Evolutionary conservation across 2,113 vertebrate genomes (phyloP), one percentile per base, ranked within the genome.

Genomic region (Ellobius talpinus): DNA sequence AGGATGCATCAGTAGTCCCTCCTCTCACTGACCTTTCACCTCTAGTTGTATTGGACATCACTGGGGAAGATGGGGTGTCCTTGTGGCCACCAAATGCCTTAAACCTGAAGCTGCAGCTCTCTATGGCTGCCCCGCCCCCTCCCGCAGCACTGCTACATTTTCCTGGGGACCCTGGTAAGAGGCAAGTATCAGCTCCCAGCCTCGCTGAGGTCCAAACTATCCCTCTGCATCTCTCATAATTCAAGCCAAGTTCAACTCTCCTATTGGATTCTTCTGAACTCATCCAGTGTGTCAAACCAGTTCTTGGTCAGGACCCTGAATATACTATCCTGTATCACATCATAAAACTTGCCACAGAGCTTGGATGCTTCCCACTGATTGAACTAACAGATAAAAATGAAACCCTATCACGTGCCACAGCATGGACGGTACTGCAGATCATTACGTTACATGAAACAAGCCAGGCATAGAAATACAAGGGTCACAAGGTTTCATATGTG

Each of bases 171-270:
- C 16, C 4, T 11, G 58, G 31, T 29, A 47, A 2, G 8, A 72
- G 63, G 12, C 33, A 7, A 39, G 6, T 8, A 14, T 55, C 45
- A 19, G 5, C 77, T 72, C 65, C 24, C 26, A 47, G 72, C 23
- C 29, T 52, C 50, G 1, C 0, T 13, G 81, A 10, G 24, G 7
- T 4, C 63, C 0, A 10, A 2, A 16, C 26, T 21, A 3, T 31
- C 39, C 33, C 47, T 21, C 21, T 24, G 96, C 13, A 24, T 11
- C n/a, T 72, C 78, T 85, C 45, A 8, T 1, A 42, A 36, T 45
- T 16, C 42, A 76, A 42, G 50, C 3, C 0, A 19, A 93, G 8
- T 0, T 65, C 52, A 42, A 50, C 39, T 39, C 33, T 52, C 21
- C 36, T 8, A 7, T 9, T 16, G 81, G 81, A 13, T 31, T 61